These are phyloP conservation scores for Pristis pectinata DNA, from an alignment of 2,797 vertebrate species.

Conservation along the genomic window DNA sequence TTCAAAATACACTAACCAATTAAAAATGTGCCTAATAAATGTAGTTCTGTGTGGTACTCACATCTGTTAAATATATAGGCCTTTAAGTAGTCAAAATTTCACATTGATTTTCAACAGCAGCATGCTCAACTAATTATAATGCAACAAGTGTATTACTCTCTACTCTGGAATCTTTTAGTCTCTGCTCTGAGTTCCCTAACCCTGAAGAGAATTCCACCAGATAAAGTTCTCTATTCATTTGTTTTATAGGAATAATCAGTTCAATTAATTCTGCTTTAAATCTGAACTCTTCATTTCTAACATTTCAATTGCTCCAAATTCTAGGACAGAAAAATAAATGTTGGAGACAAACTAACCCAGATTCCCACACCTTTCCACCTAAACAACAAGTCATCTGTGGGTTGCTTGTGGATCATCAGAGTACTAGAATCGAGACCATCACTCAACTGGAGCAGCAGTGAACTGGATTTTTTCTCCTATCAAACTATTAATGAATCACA, in stretches of 20 bases:
- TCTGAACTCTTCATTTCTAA: not conserved
- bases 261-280: not conserved
- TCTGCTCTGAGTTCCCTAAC: not conserved
- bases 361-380: not conserved
- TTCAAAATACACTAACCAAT: not conserved
- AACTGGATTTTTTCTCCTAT: not conserved
- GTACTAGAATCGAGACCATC: not conserved
- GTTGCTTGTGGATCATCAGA: not conserved
- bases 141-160: not conserved
- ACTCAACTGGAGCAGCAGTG: not conserved
- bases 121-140: not conserved
- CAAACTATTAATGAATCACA: not conserved
- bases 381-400: not conserved
- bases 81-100: not conserved
- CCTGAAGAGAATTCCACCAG: not conserved
- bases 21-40: not conserved
- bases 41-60: not conserved
- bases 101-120: not conserved
- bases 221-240: not conserved
- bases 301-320: not conserved
- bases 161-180: not conserved
- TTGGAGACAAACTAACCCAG: not conserved
- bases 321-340: not conserved
- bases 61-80: not conserved
- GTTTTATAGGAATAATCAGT: not conserved